Base-by-base conservation (phyloP, 2,888 invertebrate genomes). In the Phlogophora meticulosa region DNA sequence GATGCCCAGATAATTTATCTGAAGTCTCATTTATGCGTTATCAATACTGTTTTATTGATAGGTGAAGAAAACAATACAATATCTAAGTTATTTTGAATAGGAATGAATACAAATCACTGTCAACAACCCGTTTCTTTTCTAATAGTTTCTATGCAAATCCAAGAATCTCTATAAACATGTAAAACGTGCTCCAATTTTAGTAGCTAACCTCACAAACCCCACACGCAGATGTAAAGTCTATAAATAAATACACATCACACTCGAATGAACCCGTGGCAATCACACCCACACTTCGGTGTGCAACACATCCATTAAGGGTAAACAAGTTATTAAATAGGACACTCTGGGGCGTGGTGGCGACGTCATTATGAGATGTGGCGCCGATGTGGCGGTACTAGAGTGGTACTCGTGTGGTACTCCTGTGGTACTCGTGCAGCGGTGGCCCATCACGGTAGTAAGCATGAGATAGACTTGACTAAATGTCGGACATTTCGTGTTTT, bases 291-390 rank as follows among this genome's bases (percentile, higher is more conserved):
- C 51, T 69, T 69, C 81, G 84, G 89, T 90, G 87, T 89, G 55
- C 67, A 53, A 10, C 20, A 40, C 52, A 59, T 61, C 72, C 64
- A 70, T 83, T 81, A 80, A 78, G 85, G 85, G 88, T 89, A 91
- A 90, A 91, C 90, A 91, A 89, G 91, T 87, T 90, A 91, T 91
- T 92, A 91, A 91, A 91, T 91, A 87, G 88, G 88, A 86, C 90
- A 86, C 88, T 78, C 81, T 80, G 87, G 91, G 88, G 89, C 82
- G 88, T 80, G 85, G 84, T 82, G 85, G 79, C 86, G 76, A 67
- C 83, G 80, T 89, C 88, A 86, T 90, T 88, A 88, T 72, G 81
- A 73, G 81, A 73, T 69, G 81, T 77, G 89, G 88, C 89, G 87
- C 78, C 87, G 79, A 71, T 81, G 64, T 78, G 88, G 58, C 87